Percentiles rank a stretch among this genome's conserved stretches.
Conservation (phyloP, 2,888 invertebrate species). For the Biston betularia region DNA sequence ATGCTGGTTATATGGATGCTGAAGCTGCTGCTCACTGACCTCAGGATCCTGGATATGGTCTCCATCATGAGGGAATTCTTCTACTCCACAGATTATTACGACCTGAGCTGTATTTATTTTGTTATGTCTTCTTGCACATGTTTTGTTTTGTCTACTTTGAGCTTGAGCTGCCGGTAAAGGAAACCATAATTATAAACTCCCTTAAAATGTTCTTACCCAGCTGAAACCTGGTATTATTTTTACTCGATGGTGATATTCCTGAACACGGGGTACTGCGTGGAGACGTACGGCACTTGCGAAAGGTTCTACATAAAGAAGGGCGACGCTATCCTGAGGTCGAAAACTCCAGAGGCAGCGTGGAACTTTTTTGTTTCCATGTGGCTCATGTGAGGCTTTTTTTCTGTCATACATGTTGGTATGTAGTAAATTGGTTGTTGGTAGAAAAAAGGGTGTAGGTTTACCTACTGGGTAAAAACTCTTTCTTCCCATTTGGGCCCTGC, state of each 20-base stretch:
- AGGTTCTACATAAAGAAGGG: constrained; percentile 84
- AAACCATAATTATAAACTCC: no score
- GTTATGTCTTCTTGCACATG: not conserved
- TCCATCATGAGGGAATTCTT: constrained; percentile 69
- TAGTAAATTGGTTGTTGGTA: no score
- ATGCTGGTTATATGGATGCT: constrained; percentile 64
- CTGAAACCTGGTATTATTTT: constrained; percentile 87
- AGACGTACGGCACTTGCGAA: constrained; percentile 80
- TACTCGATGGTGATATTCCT: constrained; percentile 85
- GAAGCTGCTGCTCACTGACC: constrained; percentile 62
- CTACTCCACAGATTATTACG: constrained; percentile 64
- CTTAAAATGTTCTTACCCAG: constrained; percentile 50
- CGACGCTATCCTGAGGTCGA: constrained; percentile 72
- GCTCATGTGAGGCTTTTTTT: constrained; percentile 79
- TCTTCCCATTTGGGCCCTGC: no score
- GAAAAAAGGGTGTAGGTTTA: no score
- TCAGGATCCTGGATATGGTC: constrained; percentile 66
- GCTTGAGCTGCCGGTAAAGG: no score
- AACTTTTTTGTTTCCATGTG: constrained; percentile 86
- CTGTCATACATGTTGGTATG: no score
- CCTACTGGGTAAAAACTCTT: no score
- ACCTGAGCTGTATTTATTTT: constrained; percentile 60
- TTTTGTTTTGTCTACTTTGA: not conserved
- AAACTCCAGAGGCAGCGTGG: constrained; percentile 82
- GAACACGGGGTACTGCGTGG: constrained; percentile 86